Conservation (phyloP, 2,888 invertebrate genomes). For the Lucinisca nassula region DNA sequence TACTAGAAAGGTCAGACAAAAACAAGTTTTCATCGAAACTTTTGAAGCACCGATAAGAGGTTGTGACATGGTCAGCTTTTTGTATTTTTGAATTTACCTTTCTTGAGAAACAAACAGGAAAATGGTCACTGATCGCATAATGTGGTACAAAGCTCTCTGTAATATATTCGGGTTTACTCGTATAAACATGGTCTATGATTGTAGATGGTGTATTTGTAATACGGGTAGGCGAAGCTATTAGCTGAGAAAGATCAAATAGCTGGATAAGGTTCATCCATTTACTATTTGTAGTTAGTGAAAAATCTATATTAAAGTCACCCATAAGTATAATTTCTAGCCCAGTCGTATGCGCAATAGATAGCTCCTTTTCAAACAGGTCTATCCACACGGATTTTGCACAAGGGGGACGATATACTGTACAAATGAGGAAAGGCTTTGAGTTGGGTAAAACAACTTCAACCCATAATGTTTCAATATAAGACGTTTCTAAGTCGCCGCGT, state of each 20-base stretch:
- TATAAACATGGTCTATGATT: not conserved
- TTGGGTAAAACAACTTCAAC: not conserved
- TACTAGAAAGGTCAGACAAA: not conserved
- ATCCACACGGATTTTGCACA: not conserved
- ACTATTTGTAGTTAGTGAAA: too few relatives aligned
- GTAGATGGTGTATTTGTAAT: not conserved
- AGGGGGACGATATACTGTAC: constrained; percentile 2
- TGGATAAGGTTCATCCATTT: too few relatives aligned
- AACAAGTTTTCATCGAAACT: not conserved
- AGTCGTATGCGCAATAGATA: not conserved
- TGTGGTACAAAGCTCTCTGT: not conserved
- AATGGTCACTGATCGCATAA: not conserved
- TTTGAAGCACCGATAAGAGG: too few relatives aligned
- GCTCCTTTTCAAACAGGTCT: not conserved
- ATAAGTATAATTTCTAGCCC: not conserved
- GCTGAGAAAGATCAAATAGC: too few relatives aligned
- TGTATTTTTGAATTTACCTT: not conserved
- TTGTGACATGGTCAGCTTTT: not conserved
- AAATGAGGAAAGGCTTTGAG: constrained; percentile 3
- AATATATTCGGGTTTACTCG: not conserved
- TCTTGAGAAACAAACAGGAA: not conserved
- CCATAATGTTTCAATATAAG: not conserved
- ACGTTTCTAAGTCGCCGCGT: not conserved
- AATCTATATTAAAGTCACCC: constrained; percentile 7
- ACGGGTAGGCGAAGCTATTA: not conserved